Evolutionary conservation across 2,888 invertebrate species (phyloP).

Genomic region (Agrotis puta): DNA sequence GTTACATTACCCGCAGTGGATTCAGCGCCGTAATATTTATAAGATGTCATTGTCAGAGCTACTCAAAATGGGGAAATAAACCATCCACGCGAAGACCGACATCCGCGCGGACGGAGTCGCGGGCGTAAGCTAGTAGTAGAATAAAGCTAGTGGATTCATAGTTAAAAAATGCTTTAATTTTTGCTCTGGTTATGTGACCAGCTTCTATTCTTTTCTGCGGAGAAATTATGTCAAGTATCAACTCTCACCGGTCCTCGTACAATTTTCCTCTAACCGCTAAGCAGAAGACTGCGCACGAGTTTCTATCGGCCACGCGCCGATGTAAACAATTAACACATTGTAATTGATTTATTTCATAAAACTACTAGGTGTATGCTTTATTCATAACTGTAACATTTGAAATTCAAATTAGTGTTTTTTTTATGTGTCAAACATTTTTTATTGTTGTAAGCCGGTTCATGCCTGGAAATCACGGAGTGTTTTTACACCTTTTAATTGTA

Average conservation of each 20-base stretch:
- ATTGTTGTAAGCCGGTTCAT: conserved; percentile 27
- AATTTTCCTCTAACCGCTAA: conserved; percentile 65
- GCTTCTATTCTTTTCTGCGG: neutral
- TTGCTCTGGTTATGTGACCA: no score
- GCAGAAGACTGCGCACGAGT: conserved; percentile 67
- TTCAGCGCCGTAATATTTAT: no score
- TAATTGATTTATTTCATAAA: conserved; percentile 65
- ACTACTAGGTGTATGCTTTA: conserved; percentile 36
- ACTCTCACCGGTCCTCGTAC: conserved; percentile 46
- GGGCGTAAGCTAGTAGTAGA: no score
- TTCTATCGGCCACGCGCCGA: conserved; percentile 64
- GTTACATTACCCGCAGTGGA: no score
- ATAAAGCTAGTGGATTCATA: no score
- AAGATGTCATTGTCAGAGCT: no score
- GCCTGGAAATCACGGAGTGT: conserved; percentile 18
- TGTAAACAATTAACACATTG: conserved; percentile 68
- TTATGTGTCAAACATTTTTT: conserved; percentile 51
- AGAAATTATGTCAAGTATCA: conserved; percentile 65
- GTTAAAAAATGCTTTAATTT: no score
- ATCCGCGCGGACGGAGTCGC: no score
- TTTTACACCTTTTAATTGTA: neutral
- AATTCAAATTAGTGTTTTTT: conserved; percentile 41
- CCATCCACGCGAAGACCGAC: no score
- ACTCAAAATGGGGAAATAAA: no score
- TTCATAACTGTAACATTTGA: conserved; percentile 54